Percentiles rank a stretch among this genome's conserved stretches.
Conservation (phyloP, 2,888 invertebrate species). For the Hypena proboscidalis region DNA sequence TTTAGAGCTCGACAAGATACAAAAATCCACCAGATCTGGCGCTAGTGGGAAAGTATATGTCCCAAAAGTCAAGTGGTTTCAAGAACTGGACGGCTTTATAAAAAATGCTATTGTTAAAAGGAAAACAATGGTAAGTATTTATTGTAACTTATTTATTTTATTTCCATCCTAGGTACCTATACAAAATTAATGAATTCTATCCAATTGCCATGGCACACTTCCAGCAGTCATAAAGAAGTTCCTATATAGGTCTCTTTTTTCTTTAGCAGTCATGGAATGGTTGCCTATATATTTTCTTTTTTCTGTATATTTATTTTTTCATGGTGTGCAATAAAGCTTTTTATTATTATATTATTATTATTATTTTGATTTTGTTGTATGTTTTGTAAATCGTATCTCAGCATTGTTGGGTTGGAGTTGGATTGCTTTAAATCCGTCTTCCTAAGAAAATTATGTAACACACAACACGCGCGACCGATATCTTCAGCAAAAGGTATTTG, state of each 20-base stretch:
- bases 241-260: too few relatives aligned
- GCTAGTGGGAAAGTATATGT: conserved; percentile 12
- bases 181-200: conserved; percentile 17
- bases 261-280: too few relatives aligned
- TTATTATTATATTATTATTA: too few relatives aligned
- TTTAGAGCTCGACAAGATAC: conserved; percentile 35
- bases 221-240: conserved; percentile 23
- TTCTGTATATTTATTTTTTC: too few relatives aligned
- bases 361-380: too few relatives aligned
- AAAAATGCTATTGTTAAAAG: conserved; percentile 27
- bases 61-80: conserved; percentile 22
- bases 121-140: conserved; percentile 24
- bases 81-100: conserved; percentile 27
- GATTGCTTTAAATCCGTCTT: too few relatives aligned
- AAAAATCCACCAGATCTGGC: conserved; percentile 33
- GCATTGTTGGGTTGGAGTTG: too few relatives aligned
- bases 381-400: too few relatives aligned
- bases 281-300: too few relatives aligned
- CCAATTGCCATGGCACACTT: conserved; percentile 15
- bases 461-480: conserved; percentile 12
- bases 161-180: conserved; percentile 6
- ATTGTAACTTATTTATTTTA: conserved; percentile 9
- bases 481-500: not conserved
- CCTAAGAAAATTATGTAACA: conserved; percentile 17
- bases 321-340: too few relatives aligned